Evolutionary conservation across 2,113 vertebrate genomes (phyloP), one percentile per base, ranked within the genome.

Genomic region (Carollia perspicillata): DNA sequence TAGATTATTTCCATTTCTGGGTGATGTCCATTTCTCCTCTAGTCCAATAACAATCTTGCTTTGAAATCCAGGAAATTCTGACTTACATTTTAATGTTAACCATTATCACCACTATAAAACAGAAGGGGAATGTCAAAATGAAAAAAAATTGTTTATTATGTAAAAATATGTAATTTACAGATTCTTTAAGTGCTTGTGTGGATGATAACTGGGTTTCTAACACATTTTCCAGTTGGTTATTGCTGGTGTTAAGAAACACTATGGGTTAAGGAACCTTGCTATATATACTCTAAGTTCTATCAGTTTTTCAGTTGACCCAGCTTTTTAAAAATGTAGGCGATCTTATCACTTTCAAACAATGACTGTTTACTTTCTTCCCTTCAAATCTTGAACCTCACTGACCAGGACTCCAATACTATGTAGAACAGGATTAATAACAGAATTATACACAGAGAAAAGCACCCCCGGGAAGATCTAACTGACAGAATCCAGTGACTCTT

Each of bases 1-100:
- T 89, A 89, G 49, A 83, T 47, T 85, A 86, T 81, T 95, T 95
- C 33, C 55, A 89, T 49, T 95, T 95, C 49, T 81, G n/a, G 49
- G n/a, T 51, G 49, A 55, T 77, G 16, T 58, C 26, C 9, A 47
- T 86, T 86, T 20, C 4, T 83, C 40, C 16, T 85, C 60, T 86
- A 78, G 30, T 47, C 35, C 53, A 85, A 6, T 44, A 86, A 89
- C 20, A 78, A 89, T 60, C 20, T 8, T 86, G 42, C 55, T 60
- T 87, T 93, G 33, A 71, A 49, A 90, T 23, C 3, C 37, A 95
- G 69, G 51, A 93, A 72, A 71, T 93, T 78, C 85, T 77, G 66
- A 88, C 30, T 49, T 83, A 58, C 16, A 72, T 84, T 95, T 89
- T 86, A 90, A 74, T 86, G 22, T 87, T 79, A 84, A 55, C 8